Evolutionary conservation across 2,113 vertebrate genomes (phyloP).

Genomic region (Rhinolophus sinicus): DNA sequence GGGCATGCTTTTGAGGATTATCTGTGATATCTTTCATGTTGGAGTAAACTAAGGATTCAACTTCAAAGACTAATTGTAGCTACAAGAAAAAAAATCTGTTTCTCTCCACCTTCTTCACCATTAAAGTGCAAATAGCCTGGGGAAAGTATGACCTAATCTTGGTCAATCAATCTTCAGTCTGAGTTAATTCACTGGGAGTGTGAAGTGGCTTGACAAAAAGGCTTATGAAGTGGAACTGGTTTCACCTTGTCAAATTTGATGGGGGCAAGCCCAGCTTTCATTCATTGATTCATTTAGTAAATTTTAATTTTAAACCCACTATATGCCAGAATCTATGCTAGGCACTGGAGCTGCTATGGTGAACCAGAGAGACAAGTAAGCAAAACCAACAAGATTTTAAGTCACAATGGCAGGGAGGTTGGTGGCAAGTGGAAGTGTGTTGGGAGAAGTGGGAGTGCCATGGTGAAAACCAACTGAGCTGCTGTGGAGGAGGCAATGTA

Average conservation of each 20-base stretch:
- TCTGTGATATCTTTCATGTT: background rate
- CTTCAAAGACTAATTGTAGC: background rate
- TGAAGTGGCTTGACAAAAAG: background rate
- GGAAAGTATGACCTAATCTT: background rate
- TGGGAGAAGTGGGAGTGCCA: background rate
- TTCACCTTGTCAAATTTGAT: background rate
- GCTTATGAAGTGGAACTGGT: background rate
- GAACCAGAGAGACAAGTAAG: background rate
- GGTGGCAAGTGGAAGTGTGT: background rate
- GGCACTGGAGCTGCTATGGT: background rate
- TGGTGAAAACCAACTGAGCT: background rate
- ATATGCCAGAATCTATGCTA: background rate
- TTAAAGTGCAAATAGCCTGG: background rate
- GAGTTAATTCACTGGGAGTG: background rate
- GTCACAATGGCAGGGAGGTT: accelerated
- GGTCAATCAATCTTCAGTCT: background rate
- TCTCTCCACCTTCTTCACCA: background rate
- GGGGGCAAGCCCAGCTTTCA: background rate
- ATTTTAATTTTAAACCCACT: background rate
- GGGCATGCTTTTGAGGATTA: background rate
- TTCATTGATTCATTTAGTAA: background rate
- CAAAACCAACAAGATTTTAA: background rate
- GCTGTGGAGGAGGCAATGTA: background rate
- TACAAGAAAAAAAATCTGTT: background rate
- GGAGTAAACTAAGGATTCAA: background rate